Evolutionary conservation across 2,113 vertebrate species (phyloP).

Genomic region (Mesitornis unicolor): DNA sequence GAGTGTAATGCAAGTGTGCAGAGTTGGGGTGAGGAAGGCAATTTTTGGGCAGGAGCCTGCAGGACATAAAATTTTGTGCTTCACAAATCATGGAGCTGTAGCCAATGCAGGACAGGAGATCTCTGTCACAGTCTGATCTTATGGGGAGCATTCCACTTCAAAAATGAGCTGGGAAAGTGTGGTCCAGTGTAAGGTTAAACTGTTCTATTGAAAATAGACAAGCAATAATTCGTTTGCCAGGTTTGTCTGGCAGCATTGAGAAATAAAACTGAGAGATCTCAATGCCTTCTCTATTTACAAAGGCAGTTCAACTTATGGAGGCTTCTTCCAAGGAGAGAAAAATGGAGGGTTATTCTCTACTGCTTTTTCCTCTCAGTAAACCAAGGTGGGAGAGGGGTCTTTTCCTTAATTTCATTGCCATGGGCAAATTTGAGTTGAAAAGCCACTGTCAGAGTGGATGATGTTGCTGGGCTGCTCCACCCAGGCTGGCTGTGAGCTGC

Average conservation of each 20-base stretch:
- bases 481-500: background rate
- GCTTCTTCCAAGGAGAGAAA: background rate
- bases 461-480: background rate
- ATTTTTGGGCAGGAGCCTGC: background rate
- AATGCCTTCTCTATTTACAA: background rate
- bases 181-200: background rate
- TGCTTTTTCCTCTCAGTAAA: background rate
- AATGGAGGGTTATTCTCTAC: background rate
- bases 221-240: background rate
- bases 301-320: fast-evolving
- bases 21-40: background rate
- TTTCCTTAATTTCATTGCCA: background rate
- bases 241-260: background rate
- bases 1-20: fast-evolving
- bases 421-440: background rate
- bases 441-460: fast-evolving
- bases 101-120: background rate
- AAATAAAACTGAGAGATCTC: background rate
- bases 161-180: background rate
- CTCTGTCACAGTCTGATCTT: background rate
- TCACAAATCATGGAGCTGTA: background rate
- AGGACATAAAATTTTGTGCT: background rate
- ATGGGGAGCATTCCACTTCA: background rate
- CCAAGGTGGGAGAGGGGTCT: background rate
- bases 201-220: background rate